Evolutionary conservation across 2,888 invertebrate genomes (phyloP).

Genomic region (Heteromyza rotundicornis): DNA sequence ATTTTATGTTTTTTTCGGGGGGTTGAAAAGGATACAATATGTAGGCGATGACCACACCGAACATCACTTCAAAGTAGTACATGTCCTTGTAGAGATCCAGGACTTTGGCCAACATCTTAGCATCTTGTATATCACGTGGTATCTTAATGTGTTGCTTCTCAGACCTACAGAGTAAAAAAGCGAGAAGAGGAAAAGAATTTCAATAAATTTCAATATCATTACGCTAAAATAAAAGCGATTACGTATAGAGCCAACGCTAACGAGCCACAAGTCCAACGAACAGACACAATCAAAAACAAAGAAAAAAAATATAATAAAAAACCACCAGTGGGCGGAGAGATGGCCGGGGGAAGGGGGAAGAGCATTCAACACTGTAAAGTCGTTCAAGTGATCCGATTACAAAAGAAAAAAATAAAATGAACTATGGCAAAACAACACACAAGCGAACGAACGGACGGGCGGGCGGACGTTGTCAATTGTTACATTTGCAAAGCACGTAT

Average conservation of each 20-base stretch:
- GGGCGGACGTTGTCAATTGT: too few relatives aligned
- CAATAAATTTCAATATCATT: neutral
- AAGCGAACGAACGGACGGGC: too few relatives aligned
- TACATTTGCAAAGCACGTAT: too few relatives aligned
- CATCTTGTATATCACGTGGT: constrained; percentile 94
- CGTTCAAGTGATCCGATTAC: too few relatives aligned
- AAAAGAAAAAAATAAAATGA: too few relatives aligned
- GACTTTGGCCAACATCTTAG: constrained; percentile 90
- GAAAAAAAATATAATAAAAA: neutral
- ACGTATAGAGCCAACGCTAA: neutral
- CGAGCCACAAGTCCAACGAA: neutral
- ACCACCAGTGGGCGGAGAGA: neutral
- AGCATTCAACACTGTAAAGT: too few relatives aligned
- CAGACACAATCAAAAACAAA: neutral
- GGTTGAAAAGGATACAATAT: constrained; percentile 99
- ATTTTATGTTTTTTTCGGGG: too few relatives aligned
- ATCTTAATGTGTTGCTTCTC: constrained; percentile 87
- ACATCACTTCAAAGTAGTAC: constrained; percentile 89
- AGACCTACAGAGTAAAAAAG: constrained; percentile 65
- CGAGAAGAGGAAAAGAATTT: constrained; percentile 9
- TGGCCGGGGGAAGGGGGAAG: too few relatives aligned
- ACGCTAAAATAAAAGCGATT: neutral
- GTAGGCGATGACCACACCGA: constrained; percentile 87
- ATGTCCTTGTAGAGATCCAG: constrained; percentile 91
- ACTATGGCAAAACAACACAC: too few relatives aligned